These are phyloP conservation scores for Pseudonaja textilis DNA, from an alignment of 2,113 vertebrate species.

Conservation along the genomic window DNA sequence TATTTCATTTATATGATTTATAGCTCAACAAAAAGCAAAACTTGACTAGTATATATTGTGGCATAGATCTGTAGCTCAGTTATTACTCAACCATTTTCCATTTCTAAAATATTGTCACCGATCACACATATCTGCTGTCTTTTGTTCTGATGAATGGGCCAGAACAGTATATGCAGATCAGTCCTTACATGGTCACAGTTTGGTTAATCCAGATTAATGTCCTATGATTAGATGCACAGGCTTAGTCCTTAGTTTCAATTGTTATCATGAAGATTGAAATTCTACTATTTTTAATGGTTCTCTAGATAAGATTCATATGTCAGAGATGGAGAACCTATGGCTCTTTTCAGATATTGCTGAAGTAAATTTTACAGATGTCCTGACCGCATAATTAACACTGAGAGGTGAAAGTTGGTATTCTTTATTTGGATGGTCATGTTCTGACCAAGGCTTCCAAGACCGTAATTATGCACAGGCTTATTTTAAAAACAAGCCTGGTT, in stretches of 20 bases:
- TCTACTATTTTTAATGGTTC: not conserved
- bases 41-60: not conserved
- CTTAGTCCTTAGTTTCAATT: not conserved
- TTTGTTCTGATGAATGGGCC: not conserved
- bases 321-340: not conserved
- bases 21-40: slow-evolving; percentile 8
- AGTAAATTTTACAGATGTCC: not conserved
- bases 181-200: not conserved
- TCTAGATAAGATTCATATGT: not conserved
- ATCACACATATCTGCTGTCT: not conserved
- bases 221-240: not conserved
- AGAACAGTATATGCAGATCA: not conserved
- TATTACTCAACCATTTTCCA: slow-evolving; percentile 7
- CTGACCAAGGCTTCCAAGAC: too few relatives aligned
- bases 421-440: not conserved
- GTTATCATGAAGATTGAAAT: not conserved
- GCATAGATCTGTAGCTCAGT: not conserved
- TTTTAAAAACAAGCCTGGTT: too few relatives aligned
- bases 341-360: not conserved
- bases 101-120: not conserved
- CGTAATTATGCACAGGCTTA: too few relatives aligned
- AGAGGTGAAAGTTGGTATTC: not conserved
- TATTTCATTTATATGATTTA: slow-evolving; percentile 29
- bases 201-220: not conserved
- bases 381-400: not conserved